Base-by-base conservation (phyloP, 2,113 vertebrate genomes). In the Limnothrissa miodon region DNA sequence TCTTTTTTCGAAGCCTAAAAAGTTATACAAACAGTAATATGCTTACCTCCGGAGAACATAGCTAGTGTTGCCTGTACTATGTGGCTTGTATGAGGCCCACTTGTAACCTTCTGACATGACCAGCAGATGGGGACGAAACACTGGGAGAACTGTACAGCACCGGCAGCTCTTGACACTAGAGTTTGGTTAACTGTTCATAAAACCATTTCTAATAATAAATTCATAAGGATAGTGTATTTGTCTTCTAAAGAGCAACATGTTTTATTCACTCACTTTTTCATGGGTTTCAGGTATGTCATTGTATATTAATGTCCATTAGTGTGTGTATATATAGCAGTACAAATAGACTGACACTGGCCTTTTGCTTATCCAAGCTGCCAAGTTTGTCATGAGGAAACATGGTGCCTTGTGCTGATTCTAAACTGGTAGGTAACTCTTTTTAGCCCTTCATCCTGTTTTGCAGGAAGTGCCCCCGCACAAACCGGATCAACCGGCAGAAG, bases 401-500 rank as follows among this genome's bases (percentile, higher is more conserved):
- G 25, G 29, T 9, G 59, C 25, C n/a, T 13, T 36, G 66, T 29
- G 66, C 13, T 1, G 11, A 74, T 74, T 74, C 29, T 74, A 74
- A 74, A 74, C 66, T 74, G 66, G 66, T 74, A 74, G 66, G 66
- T 74, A 29, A 74, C 80, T 45, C 66, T 45, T 51, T 81, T 39
- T 56, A 39, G 46, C 33, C 81, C 45, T 7, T 42, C 78, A 83
- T 83, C 62, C 46, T 82, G 82, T 82, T 81, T 80, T 90, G 85
- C 94, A 99, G 98, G 95, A 99, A 99, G 95, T 99, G 98, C 94
- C 98, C 98, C 86, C 94, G 98, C 93, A 98, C 96, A 93, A 99
- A 99, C 95, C 94, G 98, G 93, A 98, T 99, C 93, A 97, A 99
- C 96, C 96, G 98, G 88, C 98, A 99, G 95, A 99, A 99, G 94